Evolutionary conservation across 2,797 vertebrate species (phyloP).

Genomic region (Spinus pinus): DNA sequence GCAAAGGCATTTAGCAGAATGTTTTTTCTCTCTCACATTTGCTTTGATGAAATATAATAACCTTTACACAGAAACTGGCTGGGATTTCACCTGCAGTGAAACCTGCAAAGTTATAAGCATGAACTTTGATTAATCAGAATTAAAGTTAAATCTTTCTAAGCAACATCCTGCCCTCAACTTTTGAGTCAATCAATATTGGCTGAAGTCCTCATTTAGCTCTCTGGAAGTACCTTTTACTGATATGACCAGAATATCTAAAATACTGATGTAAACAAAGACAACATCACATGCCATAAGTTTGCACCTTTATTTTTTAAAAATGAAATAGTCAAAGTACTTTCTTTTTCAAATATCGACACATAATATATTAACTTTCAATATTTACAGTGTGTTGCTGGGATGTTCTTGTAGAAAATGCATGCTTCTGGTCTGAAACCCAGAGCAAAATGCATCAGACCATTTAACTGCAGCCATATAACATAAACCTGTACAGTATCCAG

Average conservation of each 20-base stretch:
- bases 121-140: not conserved
- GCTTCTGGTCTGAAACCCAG: conserved; percentile 81
- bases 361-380: conserved; percentile 83
- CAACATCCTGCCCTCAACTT: not conserved
- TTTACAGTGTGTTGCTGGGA: conserved; percentile 81
- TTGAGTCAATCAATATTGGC: not conserved
- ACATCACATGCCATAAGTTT: conserved; percentile 62
- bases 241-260: not conserved
- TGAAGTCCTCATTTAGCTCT: not conserved
- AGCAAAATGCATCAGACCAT: conserved; percentile 83
- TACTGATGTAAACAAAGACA: conserved; percentile 40
- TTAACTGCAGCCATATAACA: conserved; percentile 79
- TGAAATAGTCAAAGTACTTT: conserved; percentile 87
- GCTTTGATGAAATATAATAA: not conserved
- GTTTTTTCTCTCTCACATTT: not conserved
- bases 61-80: not conserved
- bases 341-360: conserved; percentile 85
- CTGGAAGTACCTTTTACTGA: not conserved
- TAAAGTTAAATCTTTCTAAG: conserved; percentile 15
- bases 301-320: conserved; percentile 88
- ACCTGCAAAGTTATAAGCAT: not conserved
- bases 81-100: not conserved
- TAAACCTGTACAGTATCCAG: conserved; percentile 83
- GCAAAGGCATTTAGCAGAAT: not conserved
- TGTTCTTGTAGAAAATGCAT: conserved; percentile 82